A percentile compares a stretch with the other conserved stretches of the same genome.
Evolutionary conservation across 23 tunicate genomes (phyloP).

Genomic region (Oikopleura vanhoeffeni): DNA sequence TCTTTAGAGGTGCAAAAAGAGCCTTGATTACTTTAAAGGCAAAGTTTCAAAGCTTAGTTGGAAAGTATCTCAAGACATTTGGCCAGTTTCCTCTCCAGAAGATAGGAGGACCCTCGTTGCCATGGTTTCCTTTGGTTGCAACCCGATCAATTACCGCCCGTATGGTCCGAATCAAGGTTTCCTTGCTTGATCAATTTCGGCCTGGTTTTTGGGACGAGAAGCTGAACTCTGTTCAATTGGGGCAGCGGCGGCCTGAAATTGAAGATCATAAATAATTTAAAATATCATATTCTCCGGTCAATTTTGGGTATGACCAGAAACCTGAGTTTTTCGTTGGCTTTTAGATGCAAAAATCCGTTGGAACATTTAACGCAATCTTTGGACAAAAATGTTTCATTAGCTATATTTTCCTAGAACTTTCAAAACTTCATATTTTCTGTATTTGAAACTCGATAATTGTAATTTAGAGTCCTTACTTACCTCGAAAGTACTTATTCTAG

Average conservation of each 20-base stretch:
- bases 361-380: no score
- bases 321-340: no score
- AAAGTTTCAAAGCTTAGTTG: constrained; percentile 57
- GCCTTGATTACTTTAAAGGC: constrained; percentile 37
- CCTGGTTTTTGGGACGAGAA: constrained; percentile 59
- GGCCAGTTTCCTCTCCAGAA: constrained; percentile 58
- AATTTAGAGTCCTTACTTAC: no score
- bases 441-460: no score
- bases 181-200: constrained; percentile 43
- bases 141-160: constrained; percentile 44
- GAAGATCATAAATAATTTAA: no score
- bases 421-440: no score
- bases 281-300: no score
- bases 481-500: no score
- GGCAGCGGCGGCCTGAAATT: not conserved
- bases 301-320: no score
- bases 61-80: constrained; percentile 68
- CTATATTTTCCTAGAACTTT: no score
- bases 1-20: constrained; percentile 31
- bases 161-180: constrained; percentile 22
- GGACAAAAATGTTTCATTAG: no score
- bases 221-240: constrained; percentile 69
- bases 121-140: constrained; percentile 33
- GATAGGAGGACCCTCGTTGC: constrained; percentile 26
- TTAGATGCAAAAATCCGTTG: no score